Percentiles rank a stretch among this genome's conserved stretches.
Evolutionary conservation across 2,113 vertebrate genomes (phyloP).

Genomic region (Nettapus auritus): DNA sequence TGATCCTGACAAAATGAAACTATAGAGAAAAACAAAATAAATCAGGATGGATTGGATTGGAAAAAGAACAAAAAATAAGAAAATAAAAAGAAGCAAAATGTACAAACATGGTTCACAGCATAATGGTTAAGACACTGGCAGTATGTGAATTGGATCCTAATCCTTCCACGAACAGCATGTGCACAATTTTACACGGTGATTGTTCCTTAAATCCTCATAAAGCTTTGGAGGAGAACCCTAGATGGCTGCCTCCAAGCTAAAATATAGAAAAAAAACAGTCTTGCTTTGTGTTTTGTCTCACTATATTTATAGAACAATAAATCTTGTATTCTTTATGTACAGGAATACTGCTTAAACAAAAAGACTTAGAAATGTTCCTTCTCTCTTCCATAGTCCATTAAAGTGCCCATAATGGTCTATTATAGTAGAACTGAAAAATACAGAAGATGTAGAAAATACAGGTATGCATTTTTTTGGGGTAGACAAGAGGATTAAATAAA

Average conservation of each 20-base stretch:
- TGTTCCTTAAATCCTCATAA: neutral
- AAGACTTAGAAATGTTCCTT: neutral
- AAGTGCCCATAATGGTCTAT: neutral
- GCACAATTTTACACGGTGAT: neutral
- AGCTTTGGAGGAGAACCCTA: neutral
- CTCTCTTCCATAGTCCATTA: neutral
- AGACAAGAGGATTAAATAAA: neutral
- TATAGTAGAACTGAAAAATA: no score
- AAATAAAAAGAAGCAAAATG: neutral
- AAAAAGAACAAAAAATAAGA: neutral
- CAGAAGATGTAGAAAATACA: neutral
- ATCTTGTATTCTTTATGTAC: neutral
- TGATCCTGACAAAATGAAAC: neutral
- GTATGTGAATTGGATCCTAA: neutral
- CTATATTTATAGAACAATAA: neutral
- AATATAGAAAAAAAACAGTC: neutral
- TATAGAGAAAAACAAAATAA: neutral
- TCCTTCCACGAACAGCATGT: neutral
- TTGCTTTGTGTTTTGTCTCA: neutral
- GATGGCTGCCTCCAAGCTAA: neutral
- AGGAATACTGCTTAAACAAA: neutral
- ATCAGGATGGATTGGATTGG: accelerated
- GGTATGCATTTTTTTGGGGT: neutral
- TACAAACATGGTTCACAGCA: neutral
- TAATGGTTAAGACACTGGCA: neutral